Percentiles rank a stretch among this genome's conserved stretches.
These are phyloP conservation scores for Argopecten irradians DNA, from an alignment of 1,140 invertebrate genomes.

Conservation along the genomic window DNA sequence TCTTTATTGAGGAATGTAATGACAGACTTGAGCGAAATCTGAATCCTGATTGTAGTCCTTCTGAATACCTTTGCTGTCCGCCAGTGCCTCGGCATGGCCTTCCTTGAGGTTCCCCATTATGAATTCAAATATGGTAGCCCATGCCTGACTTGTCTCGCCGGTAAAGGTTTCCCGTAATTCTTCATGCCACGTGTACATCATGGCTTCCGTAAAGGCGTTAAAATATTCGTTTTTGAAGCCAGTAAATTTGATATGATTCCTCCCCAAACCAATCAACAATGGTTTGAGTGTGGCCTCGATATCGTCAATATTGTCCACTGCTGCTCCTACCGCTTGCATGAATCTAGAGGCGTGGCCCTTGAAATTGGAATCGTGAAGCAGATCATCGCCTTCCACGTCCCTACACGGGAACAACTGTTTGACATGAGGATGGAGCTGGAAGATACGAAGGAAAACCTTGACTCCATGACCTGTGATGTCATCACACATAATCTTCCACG, in stretches of 20 bases:
- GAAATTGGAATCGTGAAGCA: conserved; percentile 54
- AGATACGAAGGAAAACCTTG: conserved; percentile 62
- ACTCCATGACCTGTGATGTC: conserved; percentile 55
- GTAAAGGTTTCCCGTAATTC: conserved; percentile 54
- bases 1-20: no score
- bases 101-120: conserved; percentile 60
- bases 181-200: conserved; percentile 54
- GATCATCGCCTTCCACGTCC: conserved; percentile 47
- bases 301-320: conserved; percentile 62
- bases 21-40: neutral
- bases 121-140: conserved; percentile 57
- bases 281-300: conserved; percentile 49
- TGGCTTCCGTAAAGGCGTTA: conserved; percentile 55
- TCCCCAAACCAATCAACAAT: conserved; percentile 55
- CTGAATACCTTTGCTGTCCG: neutral
- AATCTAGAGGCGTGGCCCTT: conserved; percentile 64
- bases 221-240: conserved; percentile 61
- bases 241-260: conserved; percentile 57
- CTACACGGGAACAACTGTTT: conserved; percentile 62
- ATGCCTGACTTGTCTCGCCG: conserved; percentile 38
- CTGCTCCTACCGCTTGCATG: conserved; percentile 65
- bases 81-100: conserved; percentile 47
- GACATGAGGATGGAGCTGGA: conserved; percentile 57
- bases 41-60: neutral
- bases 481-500: conserved; percentile 58